Evolutionary conservation across 1,140 invertebrate species (phyloP).

Genomic region (Drepana arcuata): DNA sequence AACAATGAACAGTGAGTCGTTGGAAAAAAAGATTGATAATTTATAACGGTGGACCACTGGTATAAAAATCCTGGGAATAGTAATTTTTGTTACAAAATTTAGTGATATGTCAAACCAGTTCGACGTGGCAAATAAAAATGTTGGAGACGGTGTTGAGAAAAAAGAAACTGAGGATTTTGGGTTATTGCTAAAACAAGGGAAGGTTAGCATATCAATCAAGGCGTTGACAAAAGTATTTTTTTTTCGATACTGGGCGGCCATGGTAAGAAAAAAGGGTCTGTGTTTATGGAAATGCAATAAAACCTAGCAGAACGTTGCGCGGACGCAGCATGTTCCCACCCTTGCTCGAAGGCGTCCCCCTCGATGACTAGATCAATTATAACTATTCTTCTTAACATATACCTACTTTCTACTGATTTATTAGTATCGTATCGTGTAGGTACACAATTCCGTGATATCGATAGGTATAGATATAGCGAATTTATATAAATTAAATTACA

Average conservation of each 20-base stretch:
- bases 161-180: constrained; percentile 49
- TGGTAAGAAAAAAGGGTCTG: constrained; percentile 62
- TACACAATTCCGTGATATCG: too few species aligned
- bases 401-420: too few species aligned
- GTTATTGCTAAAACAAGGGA: constrained; percentile 71
- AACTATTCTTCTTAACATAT: too few species aligned
- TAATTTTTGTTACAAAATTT: constrained; percentile 70
- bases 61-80: constrained; percentile 58
- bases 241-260: constrained; percentile 40
- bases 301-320: constrained; percentile 34
- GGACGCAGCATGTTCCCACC: constrained; percentile 19
- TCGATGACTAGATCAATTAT: too few species aligned
- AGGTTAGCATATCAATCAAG: constrained; percentile 70
- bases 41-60: constrained; percentile 64
- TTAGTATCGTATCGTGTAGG: too few species aligned
- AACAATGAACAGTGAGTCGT: constrained; percentile 41
- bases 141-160: constrained; percentile 42
- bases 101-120: constrained; percentile 70
- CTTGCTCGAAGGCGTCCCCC: too few species aligned
- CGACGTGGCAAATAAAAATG: constrained; percentile 67
- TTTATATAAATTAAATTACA: too few species aligned
- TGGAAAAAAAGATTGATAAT: constrained; percentile 52
- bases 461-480: too few species aligned
- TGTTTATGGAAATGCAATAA: constrained; percentile 70
- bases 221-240: constrained; percentile 67